Evolutionary conservation across 1,140 invertebrate species (phyloP), one percentile per base, ranked within the genome.

Genomic region (Triops cancriformis): DNA sequence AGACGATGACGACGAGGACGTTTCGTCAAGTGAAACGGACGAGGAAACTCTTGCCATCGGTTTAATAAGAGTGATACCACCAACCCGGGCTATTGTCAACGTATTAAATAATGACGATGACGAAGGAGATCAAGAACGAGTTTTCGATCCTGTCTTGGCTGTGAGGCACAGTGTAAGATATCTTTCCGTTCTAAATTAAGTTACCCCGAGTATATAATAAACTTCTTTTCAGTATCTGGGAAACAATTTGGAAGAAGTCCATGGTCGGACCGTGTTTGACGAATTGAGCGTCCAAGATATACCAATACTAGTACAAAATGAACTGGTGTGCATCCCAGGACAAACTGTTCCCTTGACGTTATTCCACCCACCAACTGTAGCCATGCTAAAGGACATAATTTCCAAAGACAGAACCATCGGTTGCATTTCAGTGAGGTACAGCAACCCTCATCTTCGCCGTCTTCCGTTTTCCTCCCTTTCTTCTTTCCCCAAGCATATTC

Each of bases 291-390:
- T 82, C 31, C 80, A 86, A 1, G 84, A 82, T 42, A 79, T 93
- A 42, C 90, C 91, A 11, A 81, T 93, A 26, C 83, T 92, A 28
- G 83, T 86, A 43, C 85, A 87, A 73, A 85, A 88, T 64, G 87
- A 88, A 64, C 85, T 91, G 31, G 85, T 92, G 12, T 82, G 91
- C 43, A 88, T 92, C 77, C 92, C 92, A 28, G 91, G 91, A 9
- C 91, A 93, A 83, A 91, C 88, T 27, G 83, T 93, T 31, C 92
- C 92, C 1, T 86, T 93, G 26, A 89, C 89, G 79, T 85, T 91
- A n/a, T 88, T 87, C 79, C 86, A 88, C 64, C 82, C 84, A 31
- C 83, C 84, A 31, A 85, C 84, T 51, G 86, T 89, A 42, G 84
- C 87, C 43, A 89, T 90, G 88, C 82, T 89, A 43, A 84, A 84